Conservation (phyloP, 2,888 invertebrate genomes). For the Eugnorisma glareosa region DNA sequence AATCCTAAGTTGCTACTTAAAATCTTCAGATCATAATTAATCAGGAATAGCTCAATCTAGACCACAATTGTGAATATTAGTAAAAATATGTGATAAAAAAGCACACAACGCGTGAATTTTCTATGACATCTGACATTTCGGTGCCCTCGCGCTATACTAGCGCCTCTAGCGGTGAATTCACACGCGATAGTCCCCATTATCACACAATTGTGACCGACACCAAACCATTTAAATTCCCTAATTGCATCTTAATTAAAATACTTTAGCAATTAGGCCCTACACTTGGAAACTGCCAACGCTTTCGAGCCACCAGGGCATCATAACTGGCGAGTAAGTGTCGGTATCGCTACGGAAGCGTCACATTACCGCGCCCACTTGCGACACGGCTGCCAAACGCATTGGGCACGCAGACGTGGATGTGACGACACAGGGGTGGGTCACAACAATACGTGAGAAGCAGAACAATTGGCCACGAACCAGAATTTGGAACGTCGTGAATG, state of each 20-base stretch:
- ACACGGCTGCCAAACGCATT: slow-evolving; percentile 64
- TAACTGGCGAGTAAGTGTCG: slow-evolving; percentile 37
- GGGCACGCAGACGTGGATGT: slow-evolving; percentile 65
- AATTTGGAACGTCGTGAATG: slow-evolving; percentile 46
- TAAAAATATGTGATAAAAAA: too few species aligned
- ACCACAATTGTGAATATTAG: too few species aligned
- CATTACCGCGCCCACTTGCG: slow-evolving; percentile 69
- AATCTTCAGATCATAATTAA: too few species aligned
- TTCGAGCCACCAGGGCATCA: slow-evolving; percentile 41
- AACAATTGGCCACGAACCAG: slow-evolving; percentile 47
- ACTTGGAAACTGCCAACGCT: slow-evolving; percentile 16
- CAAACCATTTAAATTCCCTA: slow-evolving; percentile 6
- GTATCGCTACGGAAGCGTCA: slow-evolving; percentile 65
- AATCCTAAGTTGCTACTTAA: too few species aligned
- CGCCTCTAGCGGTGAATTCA: too few species aligned
- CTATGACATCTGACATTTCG: too few species aligned
- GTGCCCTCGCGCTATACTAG: too few species aligned
- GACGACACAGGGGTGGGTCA: slow-evolving; percentile 74
- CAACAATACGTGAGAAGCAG: slow-evolving; percentile 69
- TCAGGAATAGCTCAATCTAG: too few species aligned
- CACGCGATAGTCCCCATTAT: too few species aligned
- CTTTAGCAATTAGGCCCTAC: slow-evolving; percentile 23
- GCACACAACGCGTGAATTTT: too few species aligned
- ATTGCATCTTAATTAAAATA: slow-evolving; percentile 28
- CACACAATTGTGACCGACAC: not conserved